Base-by-base conservation (phyloP, 2,888 invertebrate genomes). In the Melanargia galathea region DNA sequence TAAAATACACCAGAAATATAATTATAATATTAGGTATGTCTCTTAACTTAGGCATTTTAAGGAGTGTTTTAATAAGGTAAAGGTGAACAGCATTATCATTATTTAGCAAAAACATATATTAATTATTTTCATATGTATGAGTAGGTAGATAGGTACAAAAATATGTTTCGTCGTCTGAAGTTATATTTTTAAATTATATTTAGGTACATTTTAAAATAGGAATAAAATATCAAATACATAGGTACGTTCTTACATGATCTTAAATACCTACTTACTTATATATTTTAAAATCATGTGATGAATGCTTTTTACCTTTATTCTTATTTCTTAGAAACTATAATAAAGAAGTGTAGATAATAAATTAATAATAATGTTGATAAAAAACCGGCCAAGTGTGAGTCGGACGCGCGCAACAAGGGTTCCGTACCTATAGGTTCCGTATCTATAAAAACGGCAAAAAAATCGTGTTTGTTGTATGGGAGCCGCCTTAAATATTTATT, bases 1-100 rank as follows among this genome's bases (percentile, higher is more conserved):
- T 70, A 79, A 82, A 87, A 87, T 77, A 90, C 90, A 90, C 90
- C 90, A 90, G 80, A 79, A 77, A 40, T 51, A 59, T 59, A 59
- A 74, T 75, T 79, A 81, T 63, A 62, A 5, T 46, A n/a, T n/a
- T n/a, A n/a, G n/a, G n/a, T n/a, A n/a, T n/a, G 10, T 63, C 59
- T 62, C 60, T 60, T 60, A 43, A 35, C 40, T 18, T 26, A 64
- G 59, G 58, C 64, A 62, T 64, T 45, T 38, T 63, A 68, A 51
- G 54, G 38, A 35, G n/a, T 58, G 40, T 22, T 58, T 16, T 66
- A 64, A 62, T 60, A 51, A 54, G 63, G 66, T 68, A 68, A 68
- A 71, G 68, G 64, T 62, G 33, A 68, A 70, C 62, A 66, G 64
- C 69, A 20, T 66, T 63, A 60, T 57, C 45, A 7, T 10, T 30